These are phyloP conservation scores for Copidosoma floridanum DNA, from an alignment of 1,140 invertebrate genomes.

Conservation along the genomic window DNA sequence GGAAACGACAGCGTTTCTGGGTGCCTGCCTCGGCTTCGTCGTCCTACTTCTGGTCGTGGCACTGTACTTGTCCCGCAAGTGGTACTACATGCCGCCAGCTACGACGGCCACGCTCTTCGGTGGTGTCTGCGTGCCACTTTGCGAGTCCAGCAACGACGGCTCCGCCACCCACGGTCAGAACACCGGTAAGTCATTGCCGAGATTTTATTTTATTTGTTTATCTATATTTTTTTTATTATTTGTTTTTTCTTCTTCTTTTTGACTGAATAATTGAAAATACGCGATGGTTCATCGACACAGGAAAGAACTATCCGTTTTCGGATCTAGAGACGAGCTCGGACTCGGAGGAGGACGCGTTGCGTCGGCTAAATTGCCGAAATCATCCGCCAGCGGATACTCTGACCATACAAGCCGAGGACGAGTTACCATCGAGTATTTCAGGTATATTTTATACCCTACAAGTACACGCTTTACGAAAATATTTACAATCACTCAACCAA, in stretches of 20 bases:
- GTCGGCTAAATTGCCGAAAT: slow-evolving; percentile 59
- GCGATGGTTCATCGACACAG: slow-evolving; percentile 26
- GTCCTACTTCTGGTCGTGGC: slow-evolving; percentile 75
- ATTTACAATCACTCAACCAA: too few species aligned
- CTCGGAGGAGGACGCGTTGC: slow-evolving; percentile 73
- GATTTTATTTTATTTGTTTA: too few species aligned
- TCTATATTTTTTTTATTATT: too few species aligned
- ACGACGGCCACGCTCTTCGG: slow-evolving; percentile 48
- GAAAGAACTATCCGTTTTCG: slow-evolving; percentile 48
- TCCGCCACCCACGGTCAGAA: slow-evolving; percentile 47
- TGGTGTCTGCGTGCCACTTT: slow-evolving; percentile 54
- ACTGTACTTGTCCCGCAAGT: slow-evolving; percentile 76
- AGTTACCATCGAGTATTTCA: slow-evolving; percentile 34
- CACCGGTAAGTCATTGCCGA: slow-evolving; percentile 40
- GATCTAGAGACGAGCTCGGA: slow-evolving; percentile 68
- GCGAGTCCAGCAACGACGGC: slow-evolving; percentile 50
- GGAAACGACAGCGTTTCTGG: slow-evolving; percentile 75
- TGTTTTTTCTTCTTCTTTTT: too few species aligned
- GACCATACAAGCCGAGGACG: slow-evolving; percentile 53
- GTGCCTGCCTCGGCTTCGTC: slow-evolving; percentile 72
- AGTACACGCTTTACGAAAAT: too few species aligned
- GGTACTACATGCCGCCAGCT: slow-evolving; percentile 63
- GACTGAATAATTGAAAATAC: too few species aligned
- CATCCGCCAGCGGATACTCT: slow-evolving; percentile 49
- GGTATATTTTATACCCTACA: slow-evolving; percentile 1